Conservation (phyloP, 2,888 invertebrate species). For the Noctua comes region DNA sequence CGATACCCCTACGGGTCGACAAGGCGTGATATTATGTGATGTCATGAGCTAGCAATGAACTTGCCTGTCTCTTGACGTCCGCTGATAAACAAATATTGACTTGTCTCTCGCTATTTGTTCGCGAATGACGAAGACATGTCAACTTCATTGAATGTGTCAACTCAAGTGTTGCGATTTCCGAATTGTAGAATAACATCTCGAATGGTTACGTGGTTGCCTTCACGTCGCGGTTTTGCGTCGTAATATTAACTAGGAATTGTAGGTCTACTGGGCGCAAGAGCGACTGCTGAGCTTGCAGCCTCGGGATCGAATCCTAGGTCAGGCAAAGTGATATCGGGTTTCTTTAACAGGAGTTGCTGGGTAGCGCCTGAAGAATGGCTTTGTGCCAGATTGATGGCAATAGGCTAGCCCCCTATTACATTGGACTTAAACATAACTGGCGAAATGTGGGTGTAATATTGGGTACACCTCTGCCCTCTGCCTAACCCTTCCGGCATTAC, state of each 20-base stretch:
- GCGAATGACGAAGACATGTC: slow-evolving; percentile 1
- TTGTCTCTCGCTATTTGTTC: slow-evolving; percentile 20
- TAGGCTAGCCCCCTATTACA: background rate
- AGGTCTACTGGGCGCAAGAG: no score
- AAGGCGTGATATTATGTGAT: background rate
- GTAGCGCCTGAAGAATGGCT: background rate
- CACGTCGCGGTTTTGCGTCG: background rate
- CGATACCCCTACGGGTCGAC: no score
- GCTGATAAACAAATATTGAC: slow-evolving; percentile 20
- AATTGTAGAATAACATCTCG: background rate
- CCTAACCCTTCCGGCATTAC: background rate
- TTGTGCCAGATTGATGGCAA: background rate
- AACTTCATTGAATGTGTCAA: slow-evolving; percentile 20
- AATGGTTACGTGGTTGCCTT: slow-evolving; percentile 3
- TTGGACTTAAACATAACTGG: background rate
- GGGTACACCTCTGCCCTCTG: background rate
- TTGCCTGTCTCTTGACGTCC: slow-evolving; percentile 12
- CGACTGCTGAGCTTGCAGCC: no score
- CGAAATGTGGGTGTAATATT: background rate
- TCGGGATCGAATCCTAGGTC: no score
- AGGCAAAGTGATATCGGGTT: no score
- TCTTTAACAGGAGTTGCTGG: no score
- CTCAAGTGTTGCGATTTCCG: slow-evolving; percentile 22
- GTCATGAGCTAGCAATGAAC: slow-evolving; percentile 29
- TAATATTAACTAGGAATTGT: background rate